Base-by-base conservation (phyloP, 2,888 invertebrate genomes). In the Acrocyrtus sp. region DNA sequence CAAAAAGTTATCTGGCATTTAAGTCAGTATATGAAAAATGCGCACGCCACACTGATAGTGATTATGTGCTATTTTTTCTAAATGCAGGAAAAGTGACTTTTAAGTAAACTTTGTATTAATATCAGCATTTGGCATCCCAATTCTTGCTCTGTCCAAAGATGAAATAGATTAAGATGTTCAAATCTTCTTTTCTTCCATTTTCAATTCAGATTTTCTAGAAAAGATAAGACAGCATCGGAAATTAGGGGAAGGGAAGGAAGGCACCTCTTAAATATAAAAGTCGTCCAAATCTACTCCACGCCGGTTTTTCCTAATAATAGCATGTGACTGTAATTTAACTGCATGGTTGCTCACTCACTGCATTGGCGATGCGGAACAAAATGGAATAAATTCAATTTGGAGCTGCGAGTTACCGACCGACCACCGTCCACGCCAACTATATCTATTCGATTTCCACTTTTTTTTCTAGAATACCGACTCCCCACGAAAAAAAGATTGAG, bases 341-440 rank as follows among this genome's bases (percentile, higher is more conserved):
- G 61, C 53, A 51, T 62, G 62, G 51, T 17, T 62, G 62, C 62
- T 62, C 62, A 54, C 29, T 61, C 61, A 15, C 43, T 67, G 51
- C 39, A 43, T 22, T 72, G 50, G 63, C 43, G 34, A 53, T 60
- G 54, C 39, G 60, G 26, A 67, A 67, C 48, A 51, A 58, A 63
- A 62, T 54, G 73, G 67, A 67, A 67, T 73, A 73, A 73, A 73
- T 73, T 73, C 67, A 67, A 73, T 73, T 73, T 73, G 54, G 58
- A 67, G 61, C 61, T 22, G 53, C 34, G n/a, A n/a, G n/a, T n/a
- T n/a, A n/a, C n/a, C n/a, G n/a, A n/a, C n/a, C n/a, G n/a, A n/a
- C n/a, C n/a, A n/a, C n/a, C n/a, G n/a, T n/a, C n/a, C 48, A 19
- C 19, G 43, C 34, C 34, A 50, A 34, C 41, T 58, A 47, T 24